Conservation (phyloP, 1,140 invertebrate genomes). For the Drosophila tsacasi region DNA sequence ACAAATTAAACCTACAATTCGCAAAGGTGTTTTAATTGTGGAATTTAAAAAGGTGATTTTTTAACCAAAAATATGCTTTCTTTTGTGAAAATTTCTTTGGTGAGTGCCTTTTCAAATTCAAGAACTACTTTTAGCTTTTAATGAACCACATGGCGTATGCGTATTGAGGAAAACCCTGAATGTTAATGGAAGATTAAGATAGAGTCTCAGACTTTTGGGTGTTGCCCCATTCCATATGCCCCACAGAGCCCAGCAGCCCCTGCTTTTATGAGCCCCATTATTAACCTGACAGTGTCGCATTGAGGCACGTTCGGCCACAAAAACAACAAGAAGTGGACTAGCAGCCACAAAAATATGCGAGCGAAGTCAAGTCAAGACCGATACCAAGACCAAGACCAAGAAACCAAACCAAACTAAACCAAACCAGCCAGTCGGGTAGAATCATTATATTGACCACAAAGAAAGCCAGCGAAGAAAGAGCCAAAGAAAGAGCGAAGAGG, state of each 20-base stretch:
- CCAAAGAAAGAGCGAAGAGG: conserved; percentile 47
- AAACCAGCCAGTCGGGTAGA: conserved; percentile 55
- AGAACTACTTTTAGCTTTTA: not conserved
- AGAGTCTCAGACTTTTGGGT: conserved; percentile 28
- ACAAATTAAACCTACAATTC: conserved; percentile 35
- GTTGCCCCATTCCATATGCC: conserved; percentile 66
- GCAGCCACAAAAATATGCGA: conserved; percentile 61
- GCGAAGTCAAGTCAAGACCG: conserved; percentile 29
- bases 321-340: conserved; percentile 58
- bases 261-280: conserved; percentile 42
- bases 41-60: not conserved
- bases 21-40: conserved; percentile 2
- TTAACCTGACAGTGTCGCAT: conserved; percentile 66
- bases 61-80: not conserved
- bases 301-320: conserved; percentile 54
- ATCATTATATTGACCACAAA: conserved; percentile 81
- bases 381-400: conserved; percentile 7
- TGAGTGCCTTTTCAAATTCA: not conserved
- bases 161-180: not conserved
- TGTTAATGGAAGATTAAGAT: conserved; percentile 19
- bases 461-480: conserved; percentile 76
- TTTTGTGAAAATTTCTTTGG: too few species aligned
- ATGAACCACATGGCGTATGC: conserved; percentile 28
- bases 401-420: conserved; percentile 34
- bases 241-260: conserved; percentile 17